These are phyloP conservation scores for Rhopilema esculentum DNA, from an alignment of 30 jellyfish, hydroid and myxozoan genomes.

Conservation along the genomic window DNA sequence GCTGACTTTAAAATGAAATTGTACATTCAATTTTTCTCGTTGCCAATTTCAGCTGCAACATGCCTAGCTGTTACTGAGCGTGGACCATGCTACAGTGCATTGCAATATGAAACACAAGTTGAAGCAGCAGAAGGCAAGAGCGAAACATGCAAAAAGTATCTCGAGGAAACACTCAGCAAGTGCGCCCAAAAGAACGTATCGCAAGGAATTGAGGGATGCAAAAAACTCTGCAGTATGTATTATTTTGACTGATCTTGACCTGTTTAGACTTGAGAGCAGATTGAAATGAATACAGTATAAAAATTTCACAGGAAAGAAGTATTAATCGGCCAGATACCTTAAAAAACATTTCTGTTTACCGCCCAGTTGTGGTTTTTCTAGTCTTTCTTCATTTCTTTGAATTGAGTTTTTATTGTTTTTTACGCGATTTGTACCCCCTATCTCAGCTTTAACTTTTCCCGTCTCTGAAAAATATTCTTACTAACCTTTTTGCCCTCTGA, in stretches of 20 bases:
- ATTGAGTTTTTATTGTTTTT: too few species aligned
- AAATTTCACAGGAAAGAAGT: too few species aligned
- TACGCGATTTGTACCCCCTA: too few species aligned
- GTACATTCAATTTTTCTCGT: neutral
- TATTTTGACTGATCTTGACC: neutral
- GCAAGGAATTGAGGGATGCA: constrained; percentile 81
- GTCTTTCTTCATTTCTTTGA: too few species aligned
- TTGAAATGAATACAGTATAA: too few species aligned
- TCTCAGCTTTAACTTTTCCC: too few species aligned
- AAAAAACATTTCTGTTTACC: too few species aligned
- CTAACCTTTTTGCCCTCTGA: neutral
- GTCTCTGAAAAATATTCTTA: too few species aligned
- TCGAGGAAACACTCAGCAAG: constrained; percentile 79
- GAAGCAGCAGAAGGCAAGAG: constrained; percentile 95
- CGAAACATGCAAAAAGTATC: constrained; percentile 85
- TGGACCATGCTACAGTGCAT: constrained; percentile 95
- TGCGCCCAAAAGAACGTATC: constrained; percentile 83
- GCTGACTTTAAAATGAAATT: neutral
- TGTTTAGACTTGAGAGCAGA: neutral
- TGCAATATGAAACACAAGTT: constrained; percentile 92
- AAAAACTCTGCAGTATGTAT: constrained; percentile 89
- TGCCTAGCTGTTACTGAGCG: constrained; percentile 85
- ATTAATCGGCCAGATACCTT: too few species aligned
- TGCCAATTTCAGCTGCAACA: constrained; percentile 48
- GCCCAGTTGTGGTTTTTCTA: too few species aligned